These are phyloP conservation scores for Melanargia galathea DNA, from an alignment of 2,888 invertebrate genomes.

Conservation along the genomic window DNA sequence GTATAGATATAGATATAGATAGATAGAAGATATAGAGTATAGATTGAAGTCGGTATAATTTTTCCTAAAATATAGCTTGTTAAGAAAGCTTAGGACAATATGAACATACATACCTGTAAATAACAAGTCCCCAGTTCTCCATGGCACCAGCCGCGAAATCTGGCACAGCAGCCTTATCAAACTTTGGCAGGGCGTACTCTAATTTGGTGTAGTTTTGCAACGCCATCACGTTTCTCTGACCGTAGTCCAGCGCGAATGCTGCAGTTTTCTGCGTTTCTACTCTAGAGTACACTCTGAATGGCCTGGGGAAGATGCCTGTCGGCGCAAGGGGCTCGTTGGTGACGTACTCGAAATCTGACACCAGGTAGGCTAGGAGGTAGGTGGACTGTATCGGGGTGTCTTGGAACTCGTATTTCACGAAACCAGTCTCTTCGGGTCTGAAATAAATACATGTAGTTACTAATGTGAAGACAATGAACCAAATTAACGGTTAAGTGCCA, in stretches of 20 bases:
- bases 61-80: background rate
- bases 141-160: slow-evolving; percentile 90
- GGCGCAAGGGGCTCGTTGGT: slow-evolving; percentile 61
- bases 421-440: slow-evolving; percentile 59
- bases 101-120: slow-evolving; percentile 84
- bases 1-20: too few species aligned
- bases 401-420: slow-evolving; percentile 67
- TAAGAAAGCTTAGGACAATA: background rate
- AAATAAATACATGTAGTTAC: background rate
- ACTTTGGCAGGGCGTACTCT: slow-evolving; percentile 82
- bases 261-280: slow-evolving; percentile 58
- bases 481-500: too few species aligned
- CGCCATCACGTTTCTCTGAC: slow-evolving; percentile 66
- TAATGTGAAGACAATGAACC: background rate
- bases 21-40: too few species aligned
- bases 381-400: slow-evolving; percentile 87
- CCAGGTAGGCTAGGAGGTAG: slow-evolving; percentile 90
- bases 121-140: slow-evolving; percentile 91
- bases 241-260: slow-evolving; percentile 65
- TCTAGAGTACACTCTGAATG: slow-evolving; percentile 68
- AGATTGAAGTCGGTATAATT: too few species aligned
- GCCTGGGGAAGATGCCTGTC: slow-evolving; percentile 60
- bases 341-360: slow-evolving; percentile 79
- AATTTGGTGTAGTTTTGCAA: slow-evolving; percentile 66
- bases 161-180: slow-evolving; percentile 91